Base-by-base conservation (phyloP, 2,113 vertebrate genomes). In the Ammodytes dubius region DNA sequence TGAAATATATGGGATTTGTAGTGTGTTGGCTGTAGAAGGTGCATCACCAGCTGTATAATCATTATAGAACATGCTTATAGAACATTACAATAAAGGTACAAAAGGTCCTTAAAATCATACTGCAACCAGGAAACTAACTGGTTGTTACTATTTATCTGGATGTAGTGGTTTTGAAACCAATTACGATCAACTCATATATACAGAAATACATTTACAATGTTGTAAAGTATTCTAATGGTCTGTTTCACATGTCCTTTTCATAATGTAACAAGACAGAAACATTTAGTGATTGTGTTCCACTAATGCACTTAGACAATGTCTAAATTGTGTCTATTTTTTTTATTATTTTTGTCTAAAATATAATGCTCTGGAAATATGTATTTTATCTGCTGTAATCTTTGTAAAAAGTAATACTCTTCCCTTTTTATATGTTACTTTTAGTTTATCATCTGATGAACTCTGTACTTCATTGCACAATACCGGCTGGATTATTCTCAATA, bases 301-400 rank as follows among this genome's bases (percentile, higher is more conserved):
- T 58, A 82, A 86, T 88, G 87, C 87, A 83, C 80, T 87, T 87
- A 81, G 64, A 84, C 58, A 61, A 57, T 77, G 64, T 83, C 59
- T 49, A 27, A 61, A 70, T 58, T 59, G 52, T 78, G 43, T 86
- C 56, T 79, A 45, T 90, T 86, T 59, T 79, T 90, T 80, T 91
- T 75, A 77, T 86, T 82, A 65, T 88, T 14, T 14, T 67, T 76
- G 67, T 72, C 47, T 57, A 70, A 70, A 70, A 74, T 57, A 56
- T 45, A 40, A 80, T 88, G 64, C 71, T 83, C 71, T 65, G 54
- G 49, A 68, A 74, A 61, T 63, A 67, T 88, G 67, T 88, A 73
- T 80, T 89, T 72, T 91, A 73, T 82, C 77, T 85, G 70, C 87
- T 93, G 92, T 89, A 91, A 89, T 88, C 87, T 89, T 91, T 93